Percentiles rank a stretch among this genome's conserved stretches.
phyloP scores from a whole-genome alignment of 1,140 invertebrate species.

The Cepaea nemoralis region DNA sequence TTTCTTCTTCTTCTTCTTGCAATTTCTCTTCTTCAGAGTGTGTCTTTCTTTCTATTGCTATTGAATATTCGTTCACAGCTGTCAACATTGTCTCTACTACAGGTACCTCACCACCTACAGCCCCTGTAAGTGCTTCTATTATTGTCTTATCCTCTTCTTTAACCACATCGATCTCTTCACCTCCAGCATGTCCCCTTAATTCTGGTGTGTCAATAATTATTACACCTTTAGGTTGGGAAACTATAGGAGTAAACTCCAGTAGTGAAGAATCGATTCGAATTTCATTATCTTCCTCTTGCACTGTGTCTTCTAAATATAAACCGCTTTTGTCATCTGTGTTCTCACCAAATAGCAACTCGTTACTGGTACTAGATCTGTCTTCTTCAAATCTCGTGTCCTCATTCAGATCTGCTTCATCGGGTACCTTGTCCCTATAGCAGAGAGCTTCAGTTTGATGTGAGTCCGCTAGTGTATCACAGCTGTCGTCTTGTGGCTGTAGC shows the following conservation, averaged over 20 bases:
- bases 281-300: not conserved
- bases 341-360: too few relatives aligned
- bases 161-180: not conserved
- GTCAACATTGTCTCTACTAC: too few relatives aligned
- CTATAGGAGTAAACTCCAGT: not conserved
- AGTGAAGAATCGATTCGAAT: not conserved
- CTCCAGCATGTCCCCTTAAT: too few relatives aligned
- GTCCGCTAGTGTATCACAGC: not conserved
- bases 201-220: not conserved
- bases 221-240: not conserved
- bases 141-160: too few relatives aligned
- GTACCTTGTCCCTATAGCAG: not conserved
- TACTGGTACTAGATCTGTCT: too few relatives aligned
- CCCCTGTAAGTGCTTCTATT: too few relatives aligned
- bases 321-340: too few relatives aligned
- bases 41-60: too few relatives aligned
- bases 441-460: not conserved
- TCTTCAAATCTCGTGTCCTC: not conserved
- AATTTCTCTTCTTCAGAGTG: conserved; percentile 3
- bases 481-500: not conserved
- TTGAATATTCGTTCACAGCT: too few relatives aligned
- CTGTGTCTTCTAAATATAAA: not conserved
- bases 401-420: not conserved
- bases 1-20: not conserved
- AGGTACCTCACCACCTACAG: not conserved